Evolutionary conservation across 2,797 vertebrate genomes (phyloP).

Genomic region (Myotis pilosus): DNA sequence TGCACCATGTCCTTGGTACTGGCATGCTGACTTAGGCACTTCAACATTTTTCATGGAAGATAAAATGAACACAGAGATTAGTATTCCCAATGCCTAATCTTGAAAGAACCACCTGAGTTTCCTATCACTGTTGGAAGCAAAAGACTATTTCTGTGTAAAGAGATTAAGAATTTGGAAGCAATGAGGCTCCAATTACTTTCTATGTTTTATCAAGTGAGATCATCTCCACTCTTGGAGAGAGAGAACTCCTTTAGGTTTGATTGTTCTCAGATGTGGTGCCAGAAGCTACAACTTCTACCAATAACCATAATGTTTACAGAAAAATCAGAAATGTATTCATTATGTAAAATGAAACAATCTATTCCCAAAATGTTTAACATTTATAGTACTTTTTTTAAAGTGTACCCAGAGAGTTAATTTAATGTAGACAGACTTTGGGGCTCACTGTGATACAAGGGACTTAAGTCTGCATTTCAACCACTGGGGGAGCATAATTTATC

Average conservation of each 20-base stretch:
- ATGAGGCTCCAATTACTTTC: background rate
- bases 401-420: background rate
- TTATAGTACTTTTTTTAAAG: background rate
- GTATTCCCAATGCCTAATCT: no score
- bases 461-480: background rate
- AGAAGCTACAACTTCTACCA: background rate
- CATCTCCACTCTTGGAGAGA: background rate
- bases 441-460: background rate
- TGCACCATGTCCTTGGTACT: background rate
- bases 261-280: background rate
- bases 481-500: background rate
- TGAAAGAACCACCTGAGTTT: background rate
- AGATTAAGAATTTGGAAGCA: background rate
- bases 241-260: background rate
- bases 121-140: background rate
- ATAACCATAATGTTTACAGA: background rate
- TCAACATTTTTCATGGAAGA: background rate
- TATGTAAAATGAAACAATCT: background rate
- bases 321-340: background rate
- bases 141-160: background rate
- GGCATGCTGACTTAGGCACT: background rate
- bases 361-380: background rate
- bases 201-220: background rate
- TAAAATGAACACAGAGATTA: background rate
- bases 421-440: background rate